A percentile compares a stretch with the other conserved stretches of the same genome.
These are phyloP conservation scores for Chymomyza costata DNA, from an alignment of 1,140 invertebrate species.

Conservation along the genomic window DNA sequence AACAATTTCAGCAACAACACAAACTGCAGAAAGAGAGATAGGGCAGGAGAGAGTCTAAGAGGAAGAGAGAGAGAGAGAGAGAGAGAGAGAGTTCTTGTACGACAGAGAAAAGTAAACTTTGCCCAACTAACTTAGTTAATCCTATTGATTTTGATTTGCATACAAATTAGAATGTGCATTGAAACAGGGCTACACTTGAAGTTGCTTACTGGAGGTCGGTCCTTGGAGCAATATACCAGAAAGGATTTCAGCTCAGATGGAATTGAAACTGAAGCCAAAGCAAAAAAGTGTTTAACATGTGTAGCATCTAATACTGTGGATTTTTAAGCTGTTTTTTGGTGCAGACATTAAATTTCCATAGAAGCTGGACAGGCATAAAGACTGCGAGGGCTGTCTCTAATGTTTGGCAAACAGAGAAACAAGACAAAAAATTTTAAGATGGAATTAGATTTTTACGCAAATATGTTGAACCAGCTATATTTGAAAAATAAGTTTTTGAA, in stretches of 20 bases:
- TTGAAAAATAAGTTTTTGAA: too few relatives aligned
- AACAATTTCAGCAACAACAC: constrained; percentile 53
- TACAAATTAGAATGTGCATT: constrained; percentile 64
- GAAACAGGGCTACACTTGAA: constrained; percentile 17
- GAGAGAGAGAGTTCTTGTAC: too few relatives aligned
- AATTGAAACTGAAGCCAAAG: constrained; percentile 22
- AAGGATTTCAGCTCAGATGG: constrained; percentile 40
- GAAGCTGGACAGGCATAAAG: constrained; percentile 53
- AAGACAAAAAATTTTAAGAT: too few relatives aligned
- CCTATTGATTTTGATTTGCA: constrained; percentile 73
- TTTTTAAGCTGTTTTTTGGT: constrained; percentile 44
- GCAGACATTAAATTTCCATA: constrained; percentile 68
- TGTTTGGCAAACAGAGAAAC: too few relatives aligned
- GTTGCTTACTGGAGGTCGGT: too few relatives aligned
- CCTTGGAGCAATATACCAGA: constrained; percentile 59
- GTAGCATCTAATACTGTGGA: constrained; percentile 50
- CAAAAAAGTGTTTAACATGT: constrained; percentile 68
- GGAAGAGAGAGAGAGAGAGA: not conserved
- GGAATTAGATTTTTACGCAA: too few relatives aligned
- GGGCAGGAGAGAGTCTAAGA: constrained; percentile 2
- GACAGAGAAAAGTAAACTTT: constrained; percentile 42
- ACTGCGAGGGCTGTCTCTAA: constrained; percentile 11
- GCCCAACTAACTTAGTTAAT: constrained; percentile 60
- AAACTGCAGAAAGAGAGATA: too few relatives aligned
- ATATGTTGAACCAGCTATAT: too few relatives aligned